Base-by-base conservation (phyloP, 2,113 vertebrate genomes). In the Bos indicus region DNA sequence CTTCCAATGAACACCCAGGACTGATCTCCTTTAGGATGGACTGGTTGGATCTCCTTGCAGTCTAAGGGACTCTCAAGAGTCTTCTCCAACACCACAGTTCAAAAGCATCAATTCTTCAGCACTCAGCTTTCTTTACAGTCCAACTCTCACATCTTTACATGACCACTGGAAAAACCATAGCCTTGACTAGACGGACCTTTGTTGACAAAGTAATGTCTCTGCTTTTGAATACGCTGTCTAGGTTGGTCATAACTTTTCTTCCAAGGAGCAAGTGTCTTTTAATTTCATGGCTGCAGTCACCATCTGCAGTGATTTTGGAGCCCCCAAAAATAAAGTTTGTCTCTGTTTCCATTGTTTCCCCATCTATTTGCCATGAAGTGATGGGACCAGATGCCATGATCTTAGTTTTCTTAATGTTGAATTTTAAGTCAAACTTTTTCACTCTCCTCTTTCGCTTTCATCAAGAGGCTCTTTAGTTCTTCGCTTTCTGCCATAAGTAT, bases 71-170 rank as follows among this genome's bases (percentile, higher is more conserved):
- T 67, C 17, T 67, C 64, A 67, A 67, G 64, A 67, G 64, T 67
- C 8, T 67, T 67, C 33, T 21, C 9, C 64, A 36, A 67, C 33
- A 36, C n/a, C 17, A 67, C n/a, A 71, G 64, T 36, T 71, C 8
- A 11, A 71, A 71, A 36, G 2, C 1, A 36, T 71, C n/a, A 36
- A 21, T 71, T 71, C n/a, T 71, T 71, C 0, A 0, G n/a, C 4
- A 4, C n/a, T 71, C 33, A 36, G 64, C n/a, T 21, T 71, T 36
- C 64, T 71, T 71, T 5, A 36, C 4, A 71, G 64, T 36, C 64
- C n/a, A 71, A 21, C n/a, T 71, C 64, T 71, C 64, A 71, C 9
- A 71, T 71, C n/a, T 9, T 21, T 36, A 36, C 64, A 2, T 36
- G 64, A 71, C 64, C 4, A 71, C n/a, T 71, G 9, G 64, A 36